These are phyloP conservation scores for Coturnix japonica DNA, from an alignment of 2,113 vertebrate genomes.

Conservation along the genomic window DNA sequence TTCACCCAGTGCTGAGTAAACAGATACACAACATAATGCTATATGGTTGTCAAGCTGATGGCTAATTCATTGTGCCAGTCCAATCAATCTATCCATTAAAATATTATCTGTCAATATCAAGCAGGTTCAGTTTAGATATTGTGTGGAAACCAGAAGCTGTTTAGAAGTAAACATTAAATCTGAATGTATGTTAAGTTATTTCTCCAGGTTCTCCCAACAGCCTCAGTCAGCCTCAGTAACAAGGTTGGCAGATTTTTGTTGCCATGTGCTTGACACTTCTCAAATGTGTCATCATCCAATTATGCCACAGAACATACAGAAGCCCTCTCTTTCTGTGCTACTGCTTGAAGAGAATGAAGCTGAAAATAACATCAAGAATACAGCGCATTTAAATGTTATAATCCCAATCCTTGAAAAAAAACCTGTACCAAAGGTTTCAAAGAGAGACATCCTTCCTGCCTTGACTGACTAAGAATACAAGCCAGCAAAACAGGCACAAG, in stretches of 20 bases:
- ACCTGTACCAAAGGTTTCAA: not conserved
- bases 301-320: constrained; percentile 10
- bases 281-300: constrained; percentile 39
- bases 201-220: constrained; percentile 25
- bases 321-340: constrained; percentile 2
- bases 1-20: constrained; percentile 82
- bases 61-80: constrained; percentile 81
- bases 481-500: not conserved
- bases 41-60: constrained; percentile 72
- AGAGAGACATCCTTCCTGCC: not conserved
- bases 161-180: constrained; percentile 69
- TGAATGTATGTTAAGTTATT: not conserved
- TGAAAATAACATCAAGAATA: constrained; percentile 61
- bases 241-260: constrained; percentile 26
- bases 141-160: constrained; percentile 49
- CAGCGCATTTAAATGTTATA: constrained; percentile 8
- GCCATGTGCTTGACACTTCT: not conserved
- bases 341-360: constrained; percentile 59
- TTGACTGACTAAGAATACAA: not conserved
- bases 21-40: constrained; percentile 79
- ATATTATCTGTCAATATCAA: constrained; percentile 79
- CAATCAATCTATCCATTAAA: constrained; percentile 81
- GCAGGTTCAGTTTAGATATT: constrained; percentile 69
- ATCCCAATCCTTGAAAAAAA: constrained; percentile 7
- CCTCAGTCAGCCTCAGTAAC: constrained; percentile 6